Evolutionary conservation across 2,113 vertebrate species (phyloP).

Genomic region (Peromyscus polionotus): DNA sequence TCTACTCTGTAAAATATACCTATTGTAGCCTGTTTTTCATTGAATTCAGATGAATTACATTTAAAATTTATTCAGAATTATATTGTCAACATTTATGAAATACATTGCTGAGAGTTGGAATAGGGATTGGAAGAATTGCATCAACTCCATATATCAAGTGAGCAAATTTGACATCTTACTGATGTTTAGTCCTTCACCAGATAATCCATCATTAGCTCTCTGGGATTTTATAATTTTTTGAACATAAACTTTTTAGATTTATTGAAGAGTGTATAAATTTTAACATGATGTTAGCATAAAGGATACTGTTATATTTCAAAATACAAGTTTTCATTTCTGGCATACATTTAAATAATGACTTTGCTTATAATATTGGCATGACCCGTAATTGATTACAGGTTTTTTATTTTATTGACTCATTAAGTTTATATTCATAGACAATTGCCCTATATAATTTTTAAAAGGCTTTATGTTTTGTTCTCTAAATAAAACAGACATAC

Average conservation of each 20-base stretch:
- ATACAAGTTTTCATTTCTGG: background rate
- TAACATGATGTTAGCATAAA: background rate
- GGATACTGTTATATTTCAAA: background rate
- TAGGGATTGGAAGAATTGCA: background rate
- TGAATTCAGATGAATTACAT: too few relatives aligned
- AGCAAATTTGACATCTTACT: background rate
- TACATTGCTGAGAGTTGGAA: background rate
- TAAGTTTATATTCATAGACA: background rate
- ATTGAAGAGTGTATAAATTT: background rate
- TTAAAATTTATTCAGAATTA: background rate
- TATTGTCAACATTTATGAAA: background rate
- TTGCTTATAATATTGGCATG: background rate
- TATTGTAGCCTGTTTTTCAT: background rate
- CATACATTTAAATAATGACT: background rate
- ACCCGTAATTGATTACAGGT: background rate
- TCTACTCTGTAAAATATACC: background rate
- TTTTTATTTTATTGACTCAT: background rate
- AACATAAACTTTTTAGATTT: background rate
- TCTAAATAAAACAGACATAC: background rate
- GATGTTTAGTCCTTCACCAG: background rate
- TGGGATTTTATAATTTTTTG: background rate
- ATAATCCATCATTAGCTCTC: background rate
- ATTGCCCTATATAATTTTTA: background rate
- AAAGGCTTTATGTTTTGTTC: background rate
- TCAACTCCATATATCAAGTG: background rate